A percentile compares a stretch with the other conserved stretches of the same genome.
Evolutionary conservation across 2,888 invertebrate genomes (phyloP).

Genomic region (Melieria crassipennis): DNA sequence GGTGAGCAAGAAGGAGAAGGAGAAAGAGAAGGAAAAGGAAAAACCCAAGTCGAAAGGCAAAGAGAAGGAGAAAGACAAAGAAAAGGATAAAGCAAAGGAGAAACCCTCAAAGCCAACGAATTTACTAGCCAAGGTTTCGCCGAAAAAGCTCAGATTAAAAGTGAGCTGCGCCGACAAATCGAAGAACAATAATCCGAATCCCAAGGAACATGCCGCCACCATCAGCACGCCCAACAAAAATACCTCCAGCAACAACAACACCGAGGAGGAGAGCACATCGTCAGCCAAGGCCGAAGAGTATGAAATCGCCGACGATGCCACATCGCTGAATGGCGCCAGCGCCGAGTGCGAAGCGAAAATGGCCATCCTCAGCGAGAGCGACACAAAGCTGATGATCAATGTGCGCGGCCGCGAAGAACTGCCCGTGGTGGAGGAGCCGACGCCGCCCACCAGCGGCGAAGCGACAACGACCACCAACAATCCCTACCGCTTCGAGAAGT

Average conservation of each 20-base stretch:
- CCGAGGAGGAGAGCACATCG: slow-evolving; percentile 32
- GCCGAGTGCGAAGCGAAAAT: slow-evolving; percentile 63
- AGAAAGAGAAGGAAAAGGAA: slow-evolving; percentile 34
- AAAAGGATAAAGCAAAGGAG: slow-evolving; percentile 47
- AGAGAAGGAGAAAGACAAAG: slow-evolving; percentile 32
- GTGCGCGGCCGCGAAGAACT: slow-evolving; percentile 79
- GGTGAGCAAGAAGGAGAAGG: slow-evolving; percentile 41
- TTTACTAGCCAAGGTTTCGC: slow-evolving; percentile 54
- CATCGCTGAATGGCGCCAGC: slow-evolving; percentile 62
- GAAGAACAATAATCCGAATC: slow-evolving; percentile 42
- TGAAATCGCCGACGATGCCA: slow-evolving; percentile 70
- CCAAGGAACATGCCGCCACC: slow-evolving; percentile 28
- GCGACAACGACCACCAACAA: slow-evolving; percentile 17
- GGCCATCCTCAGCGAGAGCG: slow-evolving; percentile 67
- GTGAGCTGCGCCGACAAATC: slow-evolving; percentile 39
- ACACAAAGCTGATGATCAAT: slow-evolving; percentile 66
- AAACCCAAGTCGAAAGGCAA: slow-evolving; percentile 40
- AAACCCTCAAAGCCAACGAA: slow-evolving; percentile 48
- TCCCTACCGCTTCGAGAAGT: slow-evolving; percentile 54
- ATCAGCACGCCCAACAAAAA: slow-evolving; percentile 22
- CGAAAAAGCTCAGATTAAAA: slow-evolving; percentile 49
- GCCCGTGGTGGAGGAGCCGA: slow-evolving; percentile 67
- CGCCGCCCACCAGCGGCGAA: slow-evolving; percentile 36
- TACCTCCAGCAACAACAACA: slow-evolving; percentile 38
- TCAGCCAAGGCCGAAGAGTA: slow-evolving; percentile 63